Evolutionary conservation across 2,888 invertebrate species (phyloP).

Genomic region (Prenolepis imparis): DNA sequence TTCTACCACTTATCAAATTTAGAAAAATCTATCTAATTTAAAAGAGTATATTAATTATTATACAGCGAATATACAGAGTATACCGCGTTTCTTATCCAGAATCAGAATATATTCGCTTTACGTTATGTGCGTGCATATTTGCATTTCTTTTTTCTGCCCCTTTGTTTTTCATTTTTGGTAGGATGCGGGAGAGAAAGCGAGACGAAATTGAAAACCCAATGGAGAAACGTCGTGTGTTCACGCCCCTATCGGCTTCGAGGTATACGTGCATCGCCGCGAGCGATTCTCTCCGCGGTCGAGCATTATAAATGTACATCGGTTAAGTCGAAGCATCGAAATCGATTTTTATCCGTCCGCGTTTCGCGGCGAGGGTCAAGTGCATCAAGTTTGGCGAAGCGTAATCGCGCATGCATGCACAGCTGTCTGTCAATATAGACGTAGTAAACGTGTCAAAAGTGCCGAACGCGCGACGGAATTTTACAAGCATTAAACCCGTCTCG

Average conservation of each 20-base stretch:
- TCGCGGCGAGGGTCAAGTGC: slow-evolving; percentile 72
- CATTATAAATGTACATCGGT: slow-evolving; percentile 75
- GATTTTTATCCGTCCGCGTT: slow-evolving; percentile 68
- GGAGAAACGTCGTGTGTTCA: slow-evolving; percentile 74
- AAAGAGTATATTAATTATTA: neutral
- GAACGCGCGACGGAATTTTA: slow-evolving; percentile 51
- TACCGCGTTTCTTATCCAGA: neutral
- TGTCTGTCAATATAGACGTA: slow-evolving; percentile 10
- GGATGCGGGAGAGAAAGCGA: slow-evolving; percentile 56
- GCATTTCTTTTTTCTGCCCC: slow-evolving; percentile 57
- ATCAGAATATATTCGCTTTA: neutral
- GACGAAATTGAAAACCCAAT: slow-evolving; percentile 77
- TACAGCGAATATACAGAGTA: neutral
- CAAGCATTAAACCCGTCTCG: slow-evolving; percentile 63
- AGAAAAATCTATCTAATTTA: neutral
- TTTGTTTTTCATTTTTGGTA: slow-evolving; percentile 47
- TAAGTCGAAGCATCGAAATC: slow-evolving; percentile 70
- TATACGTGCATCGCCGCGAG: slow-evolving; percentile 74
- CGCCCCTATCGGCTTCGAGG: slow-evolving; percentile 72
- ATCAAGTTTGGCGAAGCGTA: slow-evolving; percentile 38
- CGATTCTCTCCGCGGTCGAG: slow-evolving; percentile 66
- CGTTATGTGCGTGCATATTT: slow-evolving; percentile 61
- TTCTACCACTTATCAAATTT: slow-evolving; percentile 11
- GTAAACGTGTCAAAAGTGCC: slow-evolving; percentile 17
- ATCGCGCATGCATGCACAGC: neutral